A percentile compares a stretch with the other conserved stretches of the same genome.
phyloP scores from a whole-genome alignment of 2,113 vertebrate species.

The Turnix velox region DNA sequence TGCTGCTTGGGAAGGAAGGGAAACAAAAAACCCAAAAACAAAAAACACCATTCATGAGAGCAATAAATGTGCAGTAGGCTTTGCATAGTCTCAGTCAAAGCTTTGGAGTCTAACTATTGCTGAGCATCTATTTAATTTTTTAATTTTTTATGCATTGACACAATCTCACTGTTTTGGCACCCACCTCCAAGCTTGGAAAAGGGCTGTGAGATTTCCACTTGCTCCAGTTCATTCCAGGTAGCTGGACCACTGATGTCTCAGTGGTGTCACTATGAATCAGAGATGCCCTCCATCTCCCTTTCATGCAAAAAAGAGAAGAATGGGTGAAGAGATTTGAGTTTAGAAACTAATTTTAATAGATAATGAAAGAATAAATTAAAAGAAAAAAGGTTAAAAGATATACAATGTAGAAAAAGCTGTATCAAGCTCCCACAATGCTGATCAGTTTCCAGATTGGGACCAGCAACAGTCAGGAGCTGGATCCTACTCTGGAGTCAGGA shows the following conservation, averaged over 20 bases:
- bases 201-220: neutral
- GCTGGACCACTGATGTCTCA: neutral
- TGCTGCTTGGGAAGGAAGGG: neutral
- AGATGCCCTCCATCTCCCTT: too few species aligned
- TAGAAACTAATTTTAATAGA: too few species aligned
- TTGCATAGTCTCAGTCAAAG: neutral
- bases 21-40: neutral
- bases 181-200: neutral
- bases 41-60: neutral
- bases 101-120: neutral
- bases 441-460: too few species aligned
- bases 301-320: too few species aligned
- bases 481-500: too few species aligned
- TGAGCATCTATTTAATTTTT: neutral
- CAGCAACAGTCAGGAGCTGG: too few species aligned
- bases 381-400: too few species aligned
- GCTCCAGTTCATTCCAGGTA: neutral
- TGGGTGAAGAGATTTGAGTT: too few species aligned
- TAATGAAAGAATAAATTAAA: too few species aligned
- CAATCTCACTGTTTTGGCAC: neutral
- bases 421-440: too few species aligned
- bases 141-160: neutral
- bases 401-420: too few species aligned
- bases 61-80: neutral
- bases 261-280: too few species aligned